Evolutionary conservation across 2,113 vertebrate genomes (phyloP).

Genomic region (Laticauda colubrina): DNA sequence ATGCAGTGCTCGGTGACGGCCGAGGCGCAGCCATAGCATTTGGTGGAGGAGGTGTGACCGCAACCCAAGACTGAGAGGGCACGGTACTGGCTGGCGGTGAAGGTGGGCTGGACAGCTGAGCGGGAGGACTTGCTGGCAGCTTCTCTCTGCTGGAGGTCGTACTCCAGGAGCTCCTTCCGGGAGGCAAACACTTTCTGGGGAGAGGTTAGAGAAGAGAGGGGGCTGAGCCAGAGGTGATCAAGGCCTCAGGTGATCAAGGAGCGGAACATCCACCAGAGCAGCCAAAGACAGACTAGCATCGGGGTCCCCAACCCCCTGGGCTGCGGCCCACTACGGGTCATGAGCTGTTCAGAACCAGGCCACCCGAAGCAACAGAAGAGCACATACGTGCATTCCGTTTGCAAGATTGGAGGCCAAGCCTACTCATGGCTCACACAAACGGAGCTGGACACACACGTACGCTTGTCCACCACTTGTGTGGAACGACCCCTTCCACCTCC

Average conservation of each 20-base stretch:
- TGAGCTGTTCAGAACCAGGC: too few relatives aligned
- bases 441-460: not conserved
- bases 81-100: conserved; percentile 95
- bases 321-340: too few relatives aligned
- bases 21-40: conserved; percentile 96
- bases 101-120: conserved; percentile 84
- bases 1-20: conserved; percentile 97
- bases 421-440: too few relatives aligned
- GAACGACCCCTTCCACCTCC: not conserved
- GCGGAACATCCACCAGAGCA: not conserved
- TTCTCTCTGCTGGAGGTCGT: conserved; percentile 95
- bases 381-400: not conserved
- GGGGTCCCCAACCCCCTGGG: too few relatives aligned
- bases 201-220: not conserved
- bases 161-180: conserved; percentile 94
- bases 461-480: not conserved
- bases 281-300: not conserved
- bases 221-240: not conserved
- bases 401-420: not conserved
- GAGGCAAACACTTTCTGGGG: conserved; percentile 98
- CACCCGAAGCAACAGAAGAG: too few relatives aligned
- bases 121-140: conserved; percentile 92
- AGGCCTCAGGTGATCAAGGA: not conserved
- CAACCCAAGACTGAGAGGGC: conserved; percentile 92
- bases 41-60: conserved; percentile 94